phyloP scores from a whole-genome alignment of 1,140 invertebrate genomes.

The Fopius arisanus region DNA sequence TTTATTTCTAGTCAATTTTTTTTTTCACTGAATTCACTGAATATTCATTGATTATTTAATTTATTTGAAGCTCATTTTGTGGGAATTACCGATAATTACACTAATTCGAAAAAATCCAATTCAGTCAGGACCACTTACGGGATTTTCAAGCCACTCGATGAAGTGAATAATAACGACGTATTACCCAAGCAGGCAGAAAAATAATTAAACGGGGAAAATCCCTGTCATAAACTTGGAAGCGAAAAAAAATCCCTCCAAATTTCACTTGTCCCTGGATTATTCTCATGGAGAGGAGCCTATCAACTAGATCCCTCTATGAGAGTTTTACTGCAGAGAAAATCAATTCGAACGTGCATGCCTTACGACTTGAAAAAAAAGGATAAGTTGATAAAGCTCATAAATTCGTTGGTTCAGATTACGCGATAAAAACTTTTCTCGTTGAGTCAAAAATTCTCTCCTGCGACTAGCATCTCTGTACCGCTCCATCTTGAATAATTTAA shows the following conservation, averaged over 20 bases:
- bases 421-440: constrained; percentile 21
- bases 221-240: background rate
- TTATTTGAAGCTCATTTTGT: too few species aligned
- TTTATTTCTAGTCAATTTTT: too few species aligned
- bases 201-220: background rate
- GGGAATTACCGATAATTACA: too few species aligned
- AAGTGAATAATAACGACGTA: too few species aligned
- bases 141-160: too few species aligned
- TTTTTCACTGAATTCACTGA: too few species aligned
- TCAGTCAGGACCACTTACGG: too few species aligned
- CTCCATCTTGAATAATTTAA: background rate
- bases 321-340: background rate
- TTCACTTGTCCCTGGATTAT: background rate
- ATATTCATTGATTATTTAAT: too few species aligned
- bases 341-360: constrained; percentile 1
- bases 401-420: constrained; percentile 20
- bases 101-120: too few species aligned
- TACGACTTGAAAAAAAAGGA: background rate
- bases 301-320: background rate
- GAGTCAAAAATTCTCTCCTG: background rate
- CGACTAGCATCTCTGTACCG: background rate
- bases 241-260: background rate
- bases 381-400: constrained; percentile 13
- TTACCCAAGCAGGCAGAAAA: too few species aligned
- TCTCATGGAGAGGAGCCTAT: background rate